Evolutionary conservation across 2,888 invertebrate genomes (phyloP), one percentile per base, ranked within the genome.

Genomic region (Leptopilina myrica): DNA sequence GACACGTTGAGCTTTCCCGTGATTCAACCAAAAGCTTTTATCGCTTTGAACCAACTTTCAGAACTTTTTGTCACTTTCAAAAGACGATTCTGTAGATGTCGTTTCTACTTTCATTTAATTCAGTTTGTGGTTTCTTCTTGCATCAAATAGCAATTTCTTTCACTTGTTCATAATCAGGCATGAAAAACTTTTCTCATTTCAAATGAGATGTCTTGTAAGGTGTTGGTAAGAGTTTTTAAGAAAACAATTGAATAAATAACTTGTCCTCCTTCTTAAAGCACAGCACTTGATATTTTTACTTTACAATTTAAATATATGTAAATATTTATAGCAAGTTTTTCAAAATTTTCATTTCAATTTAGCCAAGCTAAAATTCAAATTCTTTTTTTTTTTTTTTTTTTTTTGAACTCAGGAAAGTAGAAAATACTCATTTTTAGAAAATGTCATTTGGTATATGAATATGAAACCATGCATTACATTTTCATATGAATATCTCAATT

Each of bases 1-100:
- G 80, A 79, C 81, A 77, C 77, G 78, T 73, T 73, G 69, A 80
- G 79, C 77, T 81, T 80, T 85, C 79, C 77, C 79, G 69, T 53
- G 53, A 26, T 69, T 77, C 80, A 75, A 67, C 78, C 84, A 85
- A 82, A 85, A 85, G 83, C 86, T 85, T 85, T 85, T 84, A 85
- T 85, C 81, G 84, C 80, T 81, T 78, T 73, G 80, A 82, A 85
- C 82, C 79, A 81, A 76, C 81, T 78, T 79, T 80, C 84, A 83
- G 82, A 84, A 84, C 84, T 83, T 84, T 84, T 84, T 81, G 80
- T 84, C 81, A 69, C 75, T 14, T 76, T 40, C 62, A 53, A 81
- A 49, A 77, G 79, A 79, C 82, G 33, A 56, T 73, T 73, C 73
- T 73, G 49, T 12, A 14, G 64, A 77, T 82, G 82, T 84, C 79